Evolutionary conservation across 2,888 invertebrate species (phyloP).

Genomic region (Fragum whitleyi): DNA sequence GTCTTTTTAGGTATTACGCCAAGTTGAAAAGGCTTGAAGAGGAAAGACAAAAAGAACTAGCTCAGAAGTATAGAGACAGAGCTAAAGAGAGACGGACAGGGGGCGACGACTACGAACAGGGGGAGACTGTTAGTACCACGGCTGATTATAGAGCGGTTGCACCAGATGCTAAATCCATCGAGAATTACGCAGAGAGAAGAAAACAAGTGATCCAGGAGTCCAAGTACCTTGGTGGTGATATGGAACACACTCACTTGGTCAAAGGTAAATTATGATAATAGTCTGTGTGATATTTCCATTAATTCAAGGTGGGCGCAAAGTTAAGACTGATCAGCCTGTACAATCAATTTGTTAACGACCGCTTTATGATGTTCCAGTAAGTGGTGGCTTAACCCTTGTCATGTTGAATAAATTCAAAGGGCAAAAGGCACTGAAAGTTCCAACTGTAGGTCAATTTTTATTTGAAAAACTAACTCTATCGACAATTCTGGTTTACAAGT

Average conservation of each 20-base stretch:
- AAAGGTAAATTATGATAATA: slow-evolving; percentile 88
- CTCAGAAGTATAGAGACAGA: slow-evolving; percentile 91
- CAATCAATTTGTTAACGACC: no score
- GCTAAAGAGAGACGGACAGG: slow-evolving; percentile 96
- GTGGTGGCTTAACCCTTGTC: no score
- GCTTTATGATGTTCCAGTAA: no score
- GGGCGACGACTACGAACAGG: slow-evolving; percentile 90
- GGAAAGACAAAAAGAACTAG: slow-evolving; percentile 96
- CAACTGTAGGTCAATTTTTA: no score
- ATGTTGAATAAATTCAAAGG: no score
- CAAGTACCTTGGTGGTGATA: slow-evolving; percentile 99
- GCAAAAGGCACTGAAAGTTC: no score
- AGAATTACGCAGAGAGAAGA: slow-evolving; percentile 92
- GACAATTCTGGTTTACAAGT: no score
- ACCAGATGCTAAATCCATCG: slow-evolving; percentile 95
- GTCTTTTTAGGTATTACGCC: slow-evolving; percentile 89
- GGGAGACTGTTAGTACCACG: slow-evolving; percentile 92
- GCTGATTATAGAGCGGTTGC: slow-evolving; percentile 97
- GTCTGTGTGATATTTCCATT: no score
- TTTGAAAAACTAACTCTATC: no score
- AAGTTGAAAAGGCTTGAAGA: slow-evolving; percentile 97
- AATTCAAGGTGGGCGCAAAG: no score
- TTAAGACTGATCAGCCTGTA: no score
- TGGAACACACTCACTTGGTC: slow-evolving; percentile 99
- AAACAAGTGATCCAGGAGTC: slow-evolving; percentile 98